Conservation (phyloP, 2,888 invertebrate species). For the Platycheirus rosarum region DNA sequence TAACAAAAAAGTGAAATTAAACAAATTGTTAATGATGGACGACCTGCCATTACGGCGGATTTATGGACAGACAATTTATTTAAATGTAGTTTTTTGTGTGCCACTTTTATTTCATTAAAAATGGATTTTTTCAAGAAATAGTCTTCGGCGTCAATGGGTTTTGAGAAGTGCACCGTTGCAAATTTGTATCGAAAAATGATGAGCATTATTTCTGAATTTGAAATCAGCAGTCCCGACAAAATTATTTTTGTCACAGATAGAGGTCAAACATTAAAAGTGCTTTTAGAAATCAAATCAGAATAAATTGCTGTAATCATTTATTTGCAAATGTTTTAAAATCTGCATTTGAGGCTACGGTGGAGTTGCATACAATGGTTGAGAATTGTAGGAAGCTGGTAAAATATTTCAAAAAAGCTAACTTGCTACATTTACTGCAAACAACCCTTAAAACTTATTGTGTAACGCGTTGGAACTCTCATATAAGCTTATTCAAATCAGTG, state of each 20-base stretch:
- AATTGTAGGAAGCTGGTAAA: slow-evolving; percentile 41
- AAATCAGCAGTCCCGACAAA: slow-evolving; percentile 39
- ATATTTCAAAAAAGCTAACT: slow-evolving; percentile 49
- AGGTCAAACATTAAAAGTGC: slow-evolving; percentile 54
- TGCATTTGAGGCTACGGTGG: slow-evolving; percentile 34
- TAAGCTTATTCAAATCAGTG: neutral
- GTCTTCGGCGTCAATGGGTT: slow-evolving; percentile 55
- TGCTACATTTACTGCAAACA: slow-evolving; percentile 22
- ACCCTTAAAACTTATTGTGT: slow-evolving; percentile 19
- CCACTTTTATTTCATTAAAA: slow-evolving; percentile 48
- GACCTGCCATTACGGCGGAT: slow-evolving; percentile 46
- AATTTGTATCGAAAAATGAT: slow-evolving; percentile 38
- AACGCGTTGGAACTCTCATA: slow-evolving; percentile 44
- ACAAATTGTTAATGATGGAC: slow-evolving; percentile 44
- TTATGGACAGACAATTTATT: slow-evolving; percentile 56
- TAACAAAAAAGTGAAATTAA: neutral
- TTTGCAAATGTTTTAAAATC: slow-evolving; percentile 50
- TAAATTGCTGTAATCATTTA: slow-evolving; percentile 48
- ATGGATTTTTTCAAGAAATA: slow-evolving; percentile 4
- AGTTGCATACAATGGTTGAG: slow-evolving; percentile 39
- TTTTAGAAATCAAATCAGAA: slow-evolving; percentile 42
- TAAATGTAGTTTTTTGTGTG: slow-evolving; percentile 39
- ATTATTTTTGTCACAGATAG: slow-evolving; percentile 59
- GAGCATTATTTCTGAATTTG: slow-evolving; percentile 45
- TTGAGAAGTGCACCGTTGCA: slow-evolving; percentile 26